Evolutionary conservation across 1,140 invertebrate species (phyloP), one percentile per base, ranked within the genome.

Genomic region (Neodiprion pinetum): DNA sequence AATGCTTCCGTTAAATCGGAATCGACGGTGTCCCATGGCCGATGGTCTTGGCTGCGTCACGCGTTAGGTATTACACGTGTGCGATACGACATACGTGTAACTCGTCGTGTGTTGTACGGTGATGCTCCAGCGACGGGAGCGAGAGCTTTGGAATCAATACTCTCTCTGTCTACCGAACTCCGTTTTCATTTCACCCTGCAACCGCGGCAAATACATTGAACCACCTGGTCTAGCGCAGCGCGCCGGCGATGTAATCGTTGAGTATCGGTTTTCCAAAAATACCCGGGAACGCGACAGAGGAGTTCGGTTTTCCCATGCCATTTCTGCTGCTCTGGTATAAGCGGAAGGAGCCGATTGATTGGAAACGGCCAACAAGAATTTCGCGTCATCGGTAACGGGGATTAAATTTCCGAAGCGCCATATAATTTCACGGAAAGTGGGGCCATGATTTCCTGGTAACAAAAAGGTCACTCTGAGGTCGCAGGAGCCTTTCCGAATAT

Each of bases 261-360:
- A 61, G 53, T 61, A 61, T 61, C 9, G 53, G 53, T 61, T 61
- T 61, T 61, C 53, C 53, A 61, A 61, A 61, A 61, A 61, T 61
- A 61, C 53, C 53, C 53, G 73, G 67, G 78, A 79, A 81, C 81
- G 79, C 82, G 83, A 86, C 87, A 85, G 87, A 83, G 87, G 87
- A 87, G 84, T 88, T 89, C 86, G 87, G 82, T 88, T 89, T 88
- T 89, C 87, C 87, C 86, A 72, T 61, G 47, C 78, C 72, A 78
- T 76, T 88, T 81, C 87, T 89, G 86, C 74, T 89, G 17, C 85
- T 87, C 88, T 89, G 88, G 80, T 89, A 88, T 76, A 79, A 78
- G 83, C 87, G 85, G 85, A 88, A 89, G 86, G 83, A 83, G 77
- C 86, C 87, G 86, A 89, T 89, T 89, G 88, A 89, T 89, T 88